These are phyloP conservation scores for Catostylus mosaicus DNA, from an alignment of 30 jellyfish, hydroid and myxozoan species.

Conservation along the genomic window DNA sequence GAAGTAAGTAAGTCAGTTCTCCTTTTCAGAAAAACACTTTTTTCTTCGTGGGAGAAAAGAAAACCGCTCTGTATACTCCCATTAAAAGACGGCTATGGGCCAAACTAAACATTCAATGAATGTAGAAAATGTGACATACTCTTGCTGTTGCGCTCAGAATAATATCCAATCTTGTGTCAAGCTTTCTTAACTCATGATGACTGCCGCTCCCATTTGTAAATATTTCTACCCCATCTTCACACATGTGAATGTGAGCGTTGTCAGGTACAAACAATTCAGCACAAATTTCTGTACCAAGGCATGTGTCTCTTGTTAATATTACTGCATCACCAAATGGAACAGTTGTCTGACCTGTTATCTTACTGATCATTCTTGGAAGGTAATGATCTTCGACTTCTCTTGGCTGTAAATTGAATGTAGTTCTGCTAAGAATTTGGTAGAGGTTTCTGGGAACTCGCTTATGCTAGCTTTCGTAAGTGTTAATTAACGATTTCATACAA, in stretches of 20 bases:
- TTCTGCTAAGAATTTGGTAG: too few relatives aligned
- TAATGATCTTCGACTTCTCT: constrained; percentile 63
- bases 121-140: too few relatives aligned
- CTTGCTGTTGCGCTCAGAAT: constrained; percentile 77
- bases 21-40: too few relatives aligned
- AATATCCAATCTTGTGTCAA: constrained; percentile 65
- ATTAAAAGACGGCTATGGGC: too few relatives aligned
- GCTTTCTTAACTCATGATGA: constrained; percentile 80
- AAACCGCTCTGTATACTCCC: too few relatives aligned
- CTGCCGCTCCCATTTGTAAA: constrained; percentile 93
- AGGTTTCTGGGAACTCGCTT: too few relatives aligned
- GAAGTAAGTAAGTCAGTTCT: too few relatives aligned
- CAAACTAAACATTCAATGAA: too few relatives aligned
- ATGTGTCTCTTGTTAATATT: constrained; percentile 82
- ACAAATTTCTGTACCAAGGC: constrained; percentile 92
- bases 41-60: too few relatives aligned
- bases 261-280: constrained; percentile 86
- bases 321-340: constrained; percentile 98
- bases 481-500: too few relatives aligned
- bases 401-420: constrained; percentile 67
- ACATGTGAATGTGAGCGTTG: constrained; percentile 81
- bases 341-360: constrained; percentile 80
- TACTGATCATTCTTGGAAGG: constrained; percentile 89
- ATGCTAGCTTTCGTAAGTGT: too few relatives aligned
- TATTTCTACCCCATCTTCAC: constrained; percentile 81